Evolutionary conservation across 1,140 invertebrate genomes (phyloP), one percentile per base, ranked within the genome.

Genomic region (Caerostris darwini): DNA sequence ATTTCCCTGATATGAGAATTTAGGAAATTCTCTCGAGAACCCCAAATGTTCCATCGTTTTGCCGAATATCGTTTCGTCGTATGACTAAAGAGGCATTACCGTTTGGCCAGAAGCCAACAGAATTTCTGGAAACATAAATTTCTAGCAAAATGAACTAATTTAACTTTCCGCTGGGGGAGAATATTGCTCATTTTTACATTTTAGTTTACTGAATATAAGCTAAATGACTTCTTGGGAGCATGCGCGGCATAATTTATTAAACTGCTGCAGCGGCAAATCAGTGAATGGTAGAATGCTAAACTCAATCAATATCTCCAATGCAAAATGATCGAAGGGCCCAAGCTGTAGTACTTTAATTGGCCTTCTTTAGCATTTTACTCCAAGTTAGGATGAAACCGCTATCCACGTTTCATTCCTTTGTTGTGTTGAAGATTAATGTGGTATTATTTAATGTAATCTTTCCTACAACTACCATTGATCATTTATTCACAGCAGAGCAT

Each of bases 121-220:
- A 82, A 61, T 34, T 90, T 71, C 34, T 53, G 14, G 64, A 12
- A 57, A 69, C 7, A 61, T 34, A 34, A 34, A 34, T 34, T 34
- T 34, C 34, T 34, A 34, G 19, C n/a, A 81, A 57, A 90, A 69
- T 90, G 87, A 90, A 69, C 87, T 90, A 91, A 91, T 91, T 81
- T 81, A 91, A 59, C 57, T 91, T 82, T 91, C 17, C 90, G 67
- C 34, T n/a, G 54, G 59, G 69, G 54, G n/a, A 54, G 57, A 34
- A 61, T 81, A 91, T 91, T 91, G 56, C 71, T 82, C 56, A 19
- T 56, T 81, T 91, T 91, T 90, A 90, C 88, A 90, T 90, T 59
- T 81, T 81, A 19, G 77, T 81, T 34, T 54, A 7, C 10, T 34
- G 58, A 91, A 90, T 90, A 19, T 58, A 71, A 90, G 83, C 56